Evolutionary conservation across 2,888 invertebrate species (phyloP).

Genomic region (Stenodema calcarata): DNA sequence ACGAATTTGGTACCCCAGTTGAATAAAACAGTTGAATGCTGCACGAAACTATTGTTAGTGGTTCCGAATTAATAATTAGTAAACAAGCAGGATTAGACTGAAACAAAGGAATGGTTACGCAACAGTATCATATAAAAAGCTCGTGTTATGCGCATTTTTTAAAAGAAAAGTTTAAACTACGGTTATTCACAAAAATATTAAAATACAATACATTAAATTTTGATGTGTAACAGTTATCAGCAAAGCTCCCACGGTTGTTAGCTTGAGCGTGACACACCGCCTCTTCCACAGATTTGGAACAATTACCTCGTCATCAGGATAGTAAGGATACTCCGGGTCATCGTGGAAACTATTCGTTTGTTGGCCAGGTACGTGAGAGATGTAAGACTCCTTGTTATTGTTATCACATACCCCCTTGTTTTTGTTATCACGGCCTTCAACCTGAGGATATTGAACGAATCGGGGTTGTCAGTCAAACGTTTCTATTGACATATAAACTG

Average conservation of each 20-base stretch:
- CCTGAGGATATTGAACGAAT: constrained; percentile 58
- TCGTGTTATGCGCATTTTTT: too few relatives aligned
- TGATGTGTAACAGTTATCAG: neutral
- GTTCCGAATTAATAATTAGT: too few relatives aligned
- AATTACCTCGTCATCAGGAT: constrained; percentile 24
- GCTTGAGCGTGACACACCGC: neutral
- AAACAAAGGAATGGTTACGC: neutral
- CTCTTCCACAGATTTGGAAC: neutral
- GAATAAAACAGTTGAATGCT: too few relatives aligned
- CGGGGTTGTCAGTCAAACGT: neutral
- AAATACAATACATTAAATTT: too few relatives aligned
- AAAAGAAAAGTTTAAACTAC: too few relatives aligned
- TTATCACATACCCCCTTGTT: constrained; percentile 17
- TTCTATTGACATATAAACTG: neutral
- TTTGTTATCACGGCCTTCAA: constrained; percentile 68
- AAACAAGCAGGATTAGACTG: too few relatives aligned
- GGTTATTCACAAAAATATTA: neutral
- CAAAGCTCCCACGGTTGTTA: neutral
- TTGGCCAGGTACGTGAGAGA: neutral
- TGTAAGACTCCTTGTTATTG: constrained; percentile 29
- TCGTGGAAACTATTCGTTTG: neutral
- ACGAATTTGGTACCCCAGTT: too few relatives aligned
- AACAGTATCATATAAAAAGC: neutral
- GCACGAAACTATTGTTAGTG: too few relatives aligned
- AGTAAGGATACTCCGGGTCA: neutral